Conservation (phyloP, 1,140 invertebrate genomes). For the Rhopalosiphum maidis region DNA sequence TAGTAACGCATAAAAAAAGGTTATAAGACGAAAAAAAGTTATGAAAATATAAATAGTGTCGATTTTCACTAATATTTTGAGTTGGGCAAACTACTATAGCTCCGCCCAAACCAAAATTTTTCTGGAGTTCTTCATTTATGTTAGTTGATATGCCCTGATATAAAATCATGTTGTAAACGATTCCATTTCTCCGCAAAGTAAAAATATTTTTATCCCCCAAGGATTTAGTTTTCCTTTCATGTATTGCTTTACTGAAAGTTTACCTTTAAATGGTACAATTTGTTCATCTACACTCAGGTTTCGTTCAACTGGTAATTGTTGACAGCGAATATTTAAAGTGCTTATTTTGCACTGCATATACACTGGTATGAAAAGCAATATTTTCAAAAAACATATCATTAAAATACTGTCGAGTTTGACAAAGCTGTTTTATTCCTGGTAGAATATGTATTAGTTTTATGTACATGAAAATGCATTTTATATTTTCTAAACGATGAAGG, state of each 20-base stretch:
- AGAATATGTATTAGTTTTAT: no score
- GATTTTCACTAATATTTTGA: not conserved
- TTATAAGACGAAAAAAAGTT: not conserved
- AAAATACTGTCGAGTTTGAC: no score
- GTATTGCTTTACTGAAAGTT: not conserved
- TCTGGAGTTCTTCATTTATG: not conserved
- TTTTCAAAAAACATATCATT: not conserved
- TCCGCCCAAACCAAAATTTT: not conserved
- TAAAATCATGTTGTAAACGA: not conserved
- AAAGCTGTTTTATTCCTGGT: no score
- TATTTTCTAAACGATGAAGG: no score
- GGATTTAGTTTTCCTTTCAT: not conserved
- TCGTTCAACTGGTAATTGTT: not conserved
- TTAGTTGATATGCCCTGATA: not conserved
- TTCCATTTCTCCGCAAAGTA: not conserved
- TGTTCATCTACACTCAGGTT: not conserved
- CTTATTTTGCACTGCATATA: not conserved
- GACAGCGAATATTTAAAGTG: not conserved
- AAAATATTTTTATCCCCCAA: not conserved
- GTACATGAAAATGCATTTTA: no score
- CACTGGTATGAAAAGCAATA: not conserved
- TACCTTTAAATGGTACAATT: not conserved
- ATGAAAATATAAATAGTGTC: not conserved
- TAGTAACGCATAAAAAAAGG: not conserved
- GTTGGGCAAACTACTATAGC: not conserved